Base-by-base conservation (phyloP, 2,888 invertebrate genomes). In the Nebria brevicollis region DNA sequence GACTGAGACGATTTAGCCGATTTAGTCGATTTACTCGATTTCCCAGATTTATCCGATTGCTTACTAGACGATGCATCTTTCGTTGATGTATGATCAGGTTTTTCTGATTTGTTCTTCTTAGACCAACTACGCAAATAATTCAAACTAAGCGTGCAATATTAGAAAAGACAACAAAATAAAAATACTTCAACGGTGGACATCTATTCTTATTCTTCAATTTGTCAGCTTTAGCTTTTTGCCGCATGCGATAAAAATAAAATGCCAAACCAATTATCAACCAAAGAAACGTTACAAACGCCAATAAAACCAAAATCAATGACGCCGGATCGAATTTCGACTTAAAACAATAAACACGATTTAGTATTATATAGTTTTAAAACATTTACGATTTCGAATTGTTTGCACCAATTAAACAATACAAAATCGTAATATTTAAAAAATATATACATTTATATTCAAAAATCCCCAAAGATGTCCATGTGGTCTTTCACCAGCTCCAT, bases 231-330 rank as follows among this genome's bases (percentile, higher is more conserved):
- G 4, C 0, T 5, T 83, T 82, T 4, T 83, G 82, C n/a, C 84
- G 77, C 11, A 84, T 84, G 1, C 85, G 82, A 75, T 87, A 88
- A 81, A 88, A 89, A 77, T 89, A 86, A 82, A 88, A 89, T 20
- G 86, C 84, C 0, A 87, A 87, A 0, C 88, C 89, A 41, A 88
- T 83, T 13, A 88, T 79, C 82, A 89, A 88, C 89, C 89, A 89
- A n/a, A 88, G 83, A 25, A 88, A 83, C 8, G 89, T 88, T 2
- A 79, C 79, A 13, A 68, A 15, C 5, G 64, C 75, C 0, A 79
- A 54, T 54, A 54, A 54, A 8, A 54, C 11, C 54, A 54, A 54
- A 54, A 25, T 26, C 13, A 26, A 34, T 0, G 34, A 8, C 4
- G 25, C 70, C 13, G 34, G 70, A 70, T 34, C 25, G 70, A 25